Evolutionary conservation across 2,113 vertebrate species (phyloP).

Genomic region (Casuarius casuarius): DNA sequence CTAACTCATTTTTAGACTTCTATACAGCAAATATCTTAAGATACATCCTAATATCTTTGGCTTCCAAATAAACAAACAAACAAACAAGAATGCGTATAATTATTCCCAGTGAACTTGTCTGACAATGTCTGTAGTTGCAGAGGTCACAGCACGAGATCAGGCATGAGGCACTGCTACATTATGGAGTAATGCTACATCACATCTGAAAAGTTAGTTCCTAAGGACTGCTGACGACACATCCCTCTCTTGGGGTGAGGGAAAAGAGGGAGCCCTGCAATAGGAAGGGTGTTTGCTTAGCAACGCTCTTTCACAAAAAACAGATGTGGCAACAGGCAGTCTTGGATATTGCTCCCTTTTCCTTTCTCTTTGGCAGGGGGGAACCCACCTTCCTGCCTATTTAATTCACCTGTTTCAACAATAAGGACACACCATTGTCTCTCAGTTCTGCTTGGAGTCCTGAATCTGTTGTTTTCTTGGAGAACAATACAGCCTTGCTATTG

Average conservation of each 20-base stretch:
- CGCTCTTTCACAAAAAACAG: not conserved
- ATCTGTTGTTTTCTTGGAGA: not conserved
- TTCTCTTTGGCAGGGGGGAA: not conserved
- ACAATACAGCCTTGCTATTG: not conserved
- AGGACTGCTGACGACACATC: not conserved
- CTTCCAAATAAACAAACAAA: not conserved
- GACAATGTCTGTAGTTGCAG: not conserved
- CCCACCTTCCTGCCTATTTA: not conserved
- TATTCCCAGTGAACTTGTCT: not conserved
- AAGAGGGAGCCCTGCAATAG: not conserved
- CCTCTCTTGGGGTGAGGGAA: not conserved
- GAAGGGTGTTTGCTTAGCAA: not conserved
- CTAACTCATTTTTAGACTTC: too few species aligned
- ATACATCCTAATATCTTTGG: not conserved
- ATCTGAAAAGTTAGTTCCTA: not conserved
- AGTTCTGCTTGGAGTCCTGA: not conserved
- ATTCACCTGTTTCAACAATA: not conserved
- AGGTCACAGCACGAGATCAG: not conserved
- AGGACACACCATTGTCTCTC: not conserved
- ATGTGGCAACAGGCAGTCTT: not conserved
- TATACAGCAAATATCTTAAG: too few species aligned
- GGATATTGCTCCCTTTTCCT: not conserved
- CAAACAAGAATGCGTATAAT: not conserved
- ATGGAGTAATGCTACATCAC: not conserved
- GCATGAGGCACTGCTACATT: not conserved